Percentiles rank a stretch among this genome's conserved stretches.
Conservation (phyloP, 2,113 vertebrate species). For the Psittacara wagleri region DNA sequence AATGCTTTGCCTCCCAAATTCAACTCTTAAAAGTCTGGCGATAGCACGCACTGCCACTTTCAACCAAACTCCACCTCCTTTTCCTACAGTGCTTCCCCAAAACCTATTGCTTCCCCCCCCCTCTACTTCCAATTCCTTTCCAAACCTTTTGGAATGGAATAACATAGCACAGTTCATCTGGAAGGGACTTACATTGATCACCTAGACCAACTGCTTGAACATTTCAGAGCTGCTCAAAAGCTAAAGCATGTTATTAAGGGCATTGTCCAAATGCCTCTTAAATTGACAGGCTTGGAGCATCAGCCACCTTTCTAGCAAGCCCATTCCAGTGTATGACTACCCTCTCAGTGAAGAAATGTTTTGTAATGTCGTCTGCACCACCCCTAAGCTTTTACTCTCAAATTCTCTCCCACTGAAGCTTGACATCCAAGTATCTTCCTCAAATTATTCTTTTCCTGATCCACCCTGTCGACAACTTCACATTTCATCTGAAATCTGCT, state of each 20-base stretch:
- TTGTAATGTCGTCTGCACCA: neutral
- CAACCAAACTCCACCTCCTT: neutral
- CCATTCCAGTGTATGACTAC: neutral
- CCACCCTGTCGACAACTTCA: neutral
- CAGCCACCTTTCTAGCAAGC: neutral
- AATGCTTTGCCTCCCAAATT: neutral
- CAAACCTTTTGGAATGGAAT: neutral
- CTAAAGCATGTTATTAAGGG: neutral
- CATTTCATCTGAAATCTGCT: neutral
- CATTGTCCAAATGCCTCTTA: neutral
- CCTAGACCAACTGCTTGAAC: neutral
- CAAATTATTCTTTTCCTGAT: neutral
- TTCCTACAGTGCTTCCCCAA: neutral
- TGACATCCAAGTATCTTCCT: neutral
- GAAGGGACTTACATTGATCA: neutral
- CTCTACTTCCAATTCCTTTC: neutral
- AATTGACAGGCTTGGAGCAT: neutral
- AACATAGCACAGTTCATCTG: neutral
- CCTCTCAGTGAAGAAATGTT: neutral
- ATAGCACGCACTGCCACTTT: neutral
- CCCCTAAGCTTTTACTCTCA: neutral
- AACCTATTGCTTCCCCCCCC: neutral
- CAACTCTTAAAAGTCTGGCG: neutral
- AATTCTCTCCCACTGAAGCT: neutral
- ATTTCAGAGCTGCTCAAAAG: neutral